These are phyloP conservation scores for Heliconius hermathena DNA, from an alignment of 1,140 invertebrate species.

Conservation along the genomic window DNA sequence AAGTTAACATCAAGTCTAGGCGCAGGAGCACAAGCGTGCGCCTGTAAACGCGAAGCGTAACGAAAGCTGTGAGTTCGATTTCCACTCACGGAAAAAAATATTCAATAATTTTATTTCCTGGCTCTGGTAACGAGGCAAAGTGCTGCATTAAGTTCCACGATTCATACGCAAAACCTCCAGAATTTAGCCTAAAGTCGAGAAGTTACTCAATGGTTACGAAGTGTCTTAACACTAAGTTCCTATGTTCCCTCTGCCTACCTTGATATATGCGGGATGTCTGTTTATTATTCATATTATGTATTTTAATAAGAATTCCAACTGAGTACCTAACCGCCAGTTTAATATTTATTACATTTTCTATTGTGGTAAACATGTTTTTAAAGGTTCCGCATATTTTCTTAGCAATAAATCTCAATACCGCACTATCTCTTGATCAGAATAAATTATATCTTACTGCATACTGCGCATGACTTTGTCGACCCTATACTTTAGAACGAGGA, in stretches of 20 bases:
- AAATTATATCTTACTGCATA: not conserved
- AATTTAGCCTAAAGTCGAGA: not conserved
- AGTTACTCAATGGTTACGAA: not conserved
- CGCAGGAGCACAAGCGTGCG: too few species aligned
- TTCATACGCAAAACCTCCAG: not conserved
- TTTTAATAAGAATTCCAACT: not conserved
- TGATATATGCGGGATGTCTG: not conserved
- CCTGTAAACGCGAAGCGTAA: too few species aligned
- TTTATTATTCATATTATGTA: not conserved
- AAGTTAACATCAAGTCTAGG: too few species aligned
- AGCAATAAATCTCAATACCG: slow-evolving; percentile 14
- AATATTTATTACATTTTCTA: slow-evolving; percentile 7
- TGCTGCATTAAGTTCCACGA: not conserved
- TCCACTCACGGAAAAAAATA: not conserved
- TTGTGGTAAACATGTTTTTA: slow-evolving; percentile 9
- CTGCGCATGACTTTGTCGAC: not conserved
- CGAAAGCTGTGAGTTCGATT: not conserved
- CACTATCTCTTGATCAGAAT: slow-evolving; percentile 14
- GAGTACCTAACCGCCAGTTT: not conserved
- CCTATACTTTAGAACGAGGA: not conserved
- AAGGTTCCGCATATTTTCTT: slow-evolving; percentile 12
- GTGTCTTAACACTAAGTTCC: not conserved
- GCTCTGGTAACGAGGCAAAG: not conserved
- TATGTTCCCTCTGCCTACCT: not conserved
- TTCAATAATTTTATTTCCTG: not conserved